A percentile compares a stretch with the other conserved stretches of the same genome.
These are phyloP conservation scores for Oxystoma pomonae DNA, from an alignment of 2,888 invertebrate genomes.

Conservation along the genomic window DNA sequence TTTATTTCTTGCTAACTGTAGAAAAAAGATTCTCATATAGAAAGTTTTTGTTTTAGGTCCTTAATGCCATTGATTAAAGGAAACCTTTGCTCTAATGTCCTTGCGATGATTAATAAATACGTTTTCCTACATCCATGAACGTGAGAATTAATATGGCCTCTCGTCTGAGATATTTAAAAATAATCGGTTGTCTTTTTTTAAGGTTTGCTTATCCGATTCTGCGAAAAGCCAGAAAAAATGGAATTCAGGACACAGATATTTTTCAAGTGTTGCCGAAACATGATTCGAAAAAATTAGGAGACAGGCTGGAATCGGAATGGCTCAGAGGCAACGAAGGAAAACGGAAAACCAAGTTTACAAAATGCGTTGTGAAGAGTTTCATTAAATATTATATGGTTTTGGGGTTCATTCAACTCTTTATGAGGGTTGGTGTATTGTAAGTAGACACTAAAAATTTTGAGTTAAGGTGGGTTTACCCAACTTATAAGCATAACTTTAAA, in stretches of 20 bases:
- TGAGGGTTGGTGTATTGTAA: conserved; percentile 32
- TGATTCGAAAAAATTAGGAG: conserved; percentile 28
- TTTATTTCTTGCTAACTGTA: no score
- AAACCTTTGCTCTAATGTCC: no score
- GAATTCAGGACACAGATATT: conserved; percentile 58
- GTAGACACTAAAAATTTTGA: conserved; percentile 11
- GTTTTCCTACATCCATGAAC: no score
- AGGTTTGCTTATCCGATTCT: conserved; percentile 43
- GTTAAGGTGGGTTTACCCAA: background rate
- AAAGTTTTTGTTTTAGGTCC: no score
- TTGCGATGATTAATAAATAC: no score
- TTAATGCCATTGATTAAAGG: no score
- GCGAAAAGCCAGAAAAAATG: conserved; percentile 58
- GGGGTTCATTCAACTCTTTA: conserved; percentile 29
- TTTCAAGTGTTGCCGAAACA: conserved; percentile 47
- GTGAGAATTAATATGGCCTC: no score
- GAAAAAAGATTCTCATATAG: no score
- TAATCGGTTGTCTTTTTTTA: no score
- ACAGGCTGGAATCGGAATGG: conserved; percentile 29
- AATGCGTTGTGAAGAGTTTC: conserved; percentile 25
- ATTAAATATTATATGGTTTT: conserved; percentile 28
- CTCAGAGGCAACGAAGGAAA: background rate
- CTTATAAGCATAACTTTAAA: no score
- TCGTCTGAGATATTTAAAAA: no score
- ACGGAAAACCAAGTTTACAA: background rate